Conservation (phyloP, 64 coral and sea anemone genomes). For the Platygyra sinensis region DNA sequence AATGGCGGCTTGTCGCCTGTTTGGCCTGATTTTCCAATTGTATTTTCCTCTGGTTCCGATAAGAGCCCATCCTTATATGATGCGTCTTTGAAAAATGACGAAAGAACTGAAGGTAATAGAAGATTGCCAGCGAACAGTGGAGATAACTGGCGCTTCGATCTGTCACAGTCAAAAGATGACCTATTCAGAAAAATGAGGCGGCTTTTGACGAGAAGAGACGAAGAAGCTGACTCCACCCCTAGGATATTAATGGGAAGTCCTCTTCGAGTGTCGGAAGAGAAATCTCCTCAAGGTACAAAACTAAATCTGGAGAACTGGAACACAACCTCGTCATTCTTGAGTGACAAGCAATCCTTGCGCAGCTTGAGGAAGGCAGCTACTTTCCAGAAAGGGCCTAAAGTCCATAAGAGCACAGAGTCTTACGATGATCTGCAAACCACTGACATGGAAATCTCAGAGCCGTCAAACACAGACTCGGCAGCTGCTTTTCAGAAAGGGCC, state of each 20-base stretch:
- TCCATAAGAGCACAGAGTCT: neutral
- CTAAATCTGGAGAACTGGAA: neutral
- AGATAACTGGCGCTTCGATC: neutral
- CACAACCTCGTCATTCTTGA: neutral
- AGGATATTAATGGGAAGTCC: neutral
- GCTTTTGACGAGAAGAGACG: neutral
- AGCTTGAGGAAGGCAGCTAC: neutral
- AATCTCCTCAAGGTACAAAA: neutral
- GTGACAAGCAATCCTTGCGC: neutral
- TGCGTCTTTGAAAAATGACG: neutral
- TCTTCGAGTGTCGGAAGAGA: neutral
- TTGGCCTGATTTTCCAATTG: neutral
- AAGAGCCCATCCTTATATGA: neutral
- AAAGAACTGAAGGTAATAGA: neutral
- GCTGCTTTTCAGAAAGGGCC: neutral
- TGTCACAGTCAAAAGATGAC: neutral
- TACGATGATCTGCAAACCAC: neutral
- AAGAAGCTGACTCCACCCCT: neutral
- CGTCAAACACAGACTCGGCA: neutral
- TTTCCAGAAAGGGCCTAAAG: neutral
- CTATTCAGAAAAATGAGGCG: neutral
- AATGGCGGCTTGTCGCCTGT: neutral
- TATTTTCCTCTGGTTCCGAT: neutral
- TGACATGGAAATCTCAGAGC: neutral
- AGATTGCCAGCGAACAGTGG: neutral